Percentiles rank a stretch among this genome's conserved stretches.
These are phyloP conservation scores for Syngnathus floridae DNA, from an alignment of 2,113 vertebrate genomes.

Conservation along the genomic window DNA sequence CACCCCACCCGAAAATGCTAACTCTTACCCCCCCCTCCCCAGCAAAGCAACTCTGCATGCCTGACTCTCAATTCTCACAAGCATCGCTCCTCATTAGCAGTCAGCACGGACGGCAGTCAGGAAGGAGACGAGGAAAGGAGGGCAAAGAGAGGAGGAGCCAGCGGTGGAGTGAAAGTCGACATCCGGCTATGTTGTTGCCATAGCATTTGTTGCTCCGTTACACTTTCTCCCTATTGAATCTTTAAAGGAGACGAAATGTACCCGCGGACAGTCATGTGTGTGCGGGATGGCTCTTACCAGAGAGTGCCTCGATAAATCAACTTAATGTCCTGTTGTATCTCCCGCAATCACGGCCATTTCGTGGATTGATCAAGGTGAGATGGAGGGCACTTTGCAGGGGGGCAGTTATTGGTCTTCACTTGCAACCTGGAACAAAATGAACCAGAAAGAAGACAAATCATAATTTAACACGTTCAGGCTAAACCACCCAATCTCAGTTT, in stretches of 20 bases:
- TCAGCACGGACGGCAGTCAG: slow-evolving; percentile 51
- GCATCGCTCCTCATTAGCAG: slow-evolving; percentile 59
- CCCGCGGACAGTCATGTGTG: slow-evolving; percentile 1
- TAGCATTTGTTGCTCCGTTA: slow-evolving; percentile 34
- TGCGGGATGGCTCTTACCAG: neutral
- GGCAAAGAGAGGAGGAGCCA: slow-evolving; percentile 21
- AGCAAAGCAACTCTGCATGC: slow-evolving; percentile 11
- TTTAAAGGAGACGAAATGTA: slow-evolving; percentile 8
- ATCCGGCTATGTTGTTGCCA: slow-evolving; percentile 44
- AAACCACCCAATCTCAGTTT: slow-evolving; percentile 31
- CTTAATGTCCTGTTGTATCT: slow-evolving; percentile 8
- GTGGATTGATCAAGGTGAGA: slow-evolving; percentile 33
- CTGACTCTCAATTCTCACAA: slow-evolving; percentile 12
- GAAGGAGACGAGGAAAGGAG: slow-evolving; percentile 39
- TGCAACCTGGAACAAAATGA: slow-evolving; percentile 2
- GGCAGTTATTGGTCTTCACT: slow-evolving; percentile 5
- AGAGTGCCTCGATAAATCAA: slow-evolving; percentile 22
- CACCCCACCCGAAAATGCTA: slow-evolving; percentile 18
- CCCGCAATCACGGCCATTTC: slow-evolving; percentile 9
- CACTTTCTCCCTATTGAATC: slow-evolving; percentile 15
- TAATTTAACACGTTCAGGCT: neutral
- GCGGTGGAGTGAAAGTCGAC: slow-evolving; percentile 8
- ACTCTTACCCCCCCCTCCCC: slow-evolving; percentile 13
- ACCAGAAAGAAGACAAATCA: neutral
- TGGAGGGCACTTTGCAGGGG: slow-evolving; percentile 15